These are phyloP conservation scores for Spodoptera littoralis DNA, from an alignment of 2,888 invertebrate genomes.

Conservation along the genomic window DNA sequence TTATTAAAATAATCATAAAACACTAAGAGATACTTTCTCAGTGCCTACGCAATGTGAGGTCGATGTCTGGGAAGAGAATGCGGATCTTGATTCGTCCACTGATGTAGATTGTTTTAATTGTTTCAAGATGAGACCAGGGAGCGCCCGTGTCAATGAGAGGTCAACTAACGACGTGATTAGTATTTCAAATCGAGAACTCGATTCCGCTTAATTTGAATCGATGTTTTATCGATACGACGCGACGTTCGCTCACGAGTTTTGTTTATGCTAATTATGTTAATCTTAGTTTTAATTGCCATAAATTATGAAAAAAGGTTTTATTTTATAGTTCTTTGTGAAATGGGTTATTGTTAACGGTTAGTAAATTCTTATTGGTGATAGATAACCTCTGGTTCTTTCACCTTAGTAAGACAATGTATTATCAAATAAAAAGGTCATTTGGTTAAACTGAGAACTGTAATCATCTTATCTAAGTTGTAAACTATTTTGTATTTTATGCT, in stretches of 20 bases:
- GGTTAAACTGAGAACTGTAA: slow-evolving; percentile 9
- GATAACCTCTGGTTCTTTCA: slow-evolving; percentile 21
- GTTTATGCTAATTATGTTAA: slow-evolving; percentile 58
- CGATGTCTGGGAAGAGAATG: slow-evolving; percentile 64
- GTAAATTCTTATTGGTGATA: slow-evolving; percentile 10
- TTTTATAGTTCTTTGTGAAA: slow-evolving; percentile 45
- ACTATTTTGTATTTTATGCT: slow-evolving; percentile 21
- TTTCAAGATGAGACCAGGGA: slow-evolving; percentile 69
- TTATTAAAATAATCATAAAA: slow-evolving; percentile 64
- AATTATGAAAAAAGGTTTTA: slow-evolving; percentile 40
- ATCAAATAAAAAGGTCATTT: slow-evolving; percentile 24
- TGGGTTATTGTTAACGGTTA: slow-evolving; percentile 34
- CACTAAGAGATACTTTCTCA: slow-evolving; percentile 56
- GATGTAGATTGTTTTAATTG: slow-evolving; percentile 81
- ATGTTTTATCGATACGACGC: slow-evolving; percentile 56
- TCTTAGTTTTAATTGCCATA: slow-evolving; percentile 54
- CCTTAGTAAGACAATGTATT: slow-evolving; percentile 30
- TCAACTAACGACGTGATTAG: slow-evolving; percentile 72
- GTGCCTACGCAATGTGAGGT: slow-evolving; percentile 62
- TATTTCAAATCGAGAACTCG: slow-evolving; percentile 63
- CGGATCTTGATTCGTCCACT: slow-evolving; percentile 68
- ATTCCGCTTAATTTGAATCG: slow-evolving; percentile 58
- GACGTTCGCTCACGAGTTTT: slow-evolving; percentile 48
- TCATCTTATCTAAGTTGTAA: slow-evolving; percentile 35
- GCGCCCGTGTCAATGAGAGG: slow-evolving; percentile 76